Evolutionary conservation across 2,888 invertebrate genomes (phyloP), one percentile per base, ranked within the genome.

Genomic region (Caenorhabditis sp.): DNA sequence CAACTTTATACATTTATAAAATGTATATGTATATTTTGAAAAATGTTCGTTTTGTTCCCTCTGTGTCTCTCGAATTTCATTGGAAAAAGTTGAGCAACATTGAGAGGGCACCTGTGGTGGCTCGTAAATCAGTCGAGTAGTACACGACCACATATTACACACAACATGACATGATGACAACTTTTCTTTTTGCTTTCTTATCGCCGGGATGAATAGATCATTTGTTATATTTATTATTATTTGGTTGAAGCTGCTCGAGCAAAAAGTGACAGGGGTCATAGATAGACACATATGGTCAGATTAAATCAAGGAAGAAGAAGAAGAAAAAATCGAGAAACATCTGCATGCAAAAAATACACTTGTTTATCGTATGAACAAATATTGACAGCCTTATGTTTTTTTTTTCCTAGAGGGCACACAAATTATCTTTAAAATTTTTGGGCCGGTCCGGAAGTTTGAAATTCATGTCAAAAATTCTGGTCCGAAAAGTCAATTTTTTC

Each of bases 61-160:
- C 10, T 31, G 4, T 31, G 5, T 31, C 31, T 31, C 31, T 43
- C 43, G 43, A 43, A 43, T 43, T 43, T 43, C 43, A 43, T 3
- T n/a, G n/a, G n/a, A n/a, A n/a, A n/a, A 43, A 43, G 3, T 31
- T 31, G 31, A 53, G n/a, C 49, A 54, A 21, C 24, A 36, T 37
- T 19, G 50, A 31, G 37, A 26, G 54, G 43, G 53, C 37, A 57
- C 63, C 57, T 63, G 63, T 63, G 57, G 59, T 59, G 53, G 51
- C 68, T 65, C 69, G 65, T 70, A 70, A 70, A 70, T 70, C 69
- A 70, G 69, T 61, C 65, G 69, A 65, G 69, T 70, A 70, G 65
- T 70, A 70, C 69, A 66, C 54, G 53, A 49, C 51, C 24, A 27
- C 55, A n/a, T 57, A 59, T 26, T 64, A 60, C 64, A 53, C n/a